Evolutionary conservation across 1,140 invertebrate genomes (phyloP).

Genomic region (Diuraphis noxia): DNA sequence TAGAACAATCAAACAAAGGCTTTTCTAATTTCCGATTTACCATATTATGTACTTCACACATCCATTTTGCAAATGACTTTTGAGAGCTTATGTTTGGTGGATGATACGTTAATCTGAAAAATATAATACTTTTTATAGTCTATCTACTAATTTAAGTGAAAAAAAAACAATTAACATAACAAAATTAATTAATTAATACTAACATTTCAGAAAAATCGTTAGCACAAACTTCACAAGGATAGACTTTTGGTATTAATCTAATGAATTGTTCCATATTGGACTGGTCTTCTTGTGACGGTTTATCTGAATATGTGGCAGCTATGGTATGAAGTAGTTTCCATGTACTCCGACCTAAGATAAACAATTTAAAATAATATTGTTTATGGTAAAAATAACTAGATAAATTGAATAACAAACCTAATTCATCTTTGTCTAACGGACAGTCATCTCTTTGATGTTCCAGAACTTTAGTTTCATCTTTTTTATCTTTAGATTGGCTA

Average conservation of each 20-base stretch:
- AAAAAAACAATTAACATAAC: constrained; percentile 29
- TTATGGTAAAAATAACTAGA: neutral
- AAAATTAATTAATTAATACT: constrained; percentile 59
- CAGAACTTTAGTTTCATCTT: neutral
- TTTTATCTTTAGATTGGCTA: neutral
- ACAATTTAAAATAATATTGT: neutral
- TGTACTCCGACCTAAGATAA: constrained; percentile 68
- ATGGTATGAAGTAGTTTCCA: constrained; percentile 97
- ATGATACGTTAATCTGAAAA: constrained; percentile 71
- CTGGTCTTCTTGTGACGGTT: constrained; percentile 75
- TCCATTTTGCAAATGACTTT: constrained; percentile 81
- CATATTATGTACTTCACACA: constrained; percentile 91
- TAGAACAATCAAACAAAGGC: constrained; percentile 88
- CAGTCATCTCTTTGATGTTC: constrained; percentile 5
- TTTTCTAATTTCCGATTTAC: constrained; percentile 93
- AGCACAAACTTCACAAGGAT: constrained; percentile 93
- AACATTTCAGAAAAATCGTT: constrained; percentile 83
- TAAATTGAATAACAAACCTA: constrained; percentile 14
- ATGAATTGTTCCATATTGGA: constrained; percentile 83
- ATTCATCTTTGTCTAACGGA: constrained; percentile 18
- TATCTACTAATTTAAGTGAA: neutral
- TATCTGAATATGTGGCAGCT: constrained; percentile 92
- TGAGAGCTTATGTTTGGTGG: constrained; percentile 76
- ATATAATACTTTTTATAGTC: neutral
- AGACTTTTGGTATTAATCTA: constrained; percentile 84